These are phyloP conservation scores for Spatulosminthurus flaviceps DNA, from an alignment of 2,888 invertebrate genomes.

Conservation along the genomic window DNA sequence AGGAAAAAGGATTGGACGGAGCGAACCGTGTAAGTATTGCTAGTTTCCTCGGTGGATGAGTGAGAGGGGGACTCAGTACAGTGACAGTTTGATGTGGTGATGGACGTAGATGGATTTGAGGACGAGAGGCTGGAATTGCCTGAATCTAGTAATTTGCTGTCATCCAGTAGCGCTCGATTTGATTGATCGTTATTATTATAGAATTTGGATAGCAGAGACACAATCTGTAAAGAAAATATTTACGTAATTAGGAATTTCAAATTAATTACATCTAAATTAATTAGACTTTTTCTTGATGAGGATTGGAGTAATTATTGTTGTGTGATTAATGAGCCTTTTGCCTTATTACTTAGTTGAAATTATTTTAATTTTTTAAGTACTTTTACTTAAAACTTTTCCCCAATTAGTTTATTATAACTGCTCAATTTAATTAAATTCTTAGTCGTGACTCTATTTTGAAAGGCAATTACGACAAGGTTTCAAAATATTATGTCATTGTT, in stretches of 20 bases:
- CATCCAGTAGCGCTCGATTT: background rate
- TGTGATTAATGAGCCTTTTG: too few relatives aligned
- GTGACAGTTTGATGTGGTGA: slow-evolving; percentile 51
- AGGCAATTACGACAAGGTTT: too few relatives aligned
- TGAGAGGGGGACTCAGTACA: slow-evolving; percentile 55
- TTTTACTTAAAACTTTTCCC: too few relatives aligned
- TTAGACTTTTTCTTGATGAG: too few relatives aligned
- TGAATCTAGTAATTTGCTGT: slow-evolving; percentile 37
- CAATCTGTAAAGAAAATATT: slow-evolving; percentile 23
- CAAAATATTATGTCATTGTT: too few relatives aligned
- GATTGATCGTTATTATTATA: background rate
- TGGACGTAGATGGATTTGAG: slow-evolving; percentile 55
- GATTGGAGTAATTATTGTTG: too few relatives aligned
- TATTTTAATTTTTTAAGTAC: too few relatives aligned
- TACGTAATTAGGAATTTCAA: background rate
- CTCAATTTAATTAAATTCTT: too few relatives aligned
- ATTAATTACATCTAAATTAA: too few relatives aligned
- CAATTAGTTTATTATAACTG: too few relatives aligned
- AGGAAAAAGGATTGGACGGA: slow-evolving; percentile 58
- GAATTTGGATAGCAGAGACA: slow-evolving; percentile 39
- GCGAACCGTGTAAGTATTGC: slow-evolving; percentile 36
- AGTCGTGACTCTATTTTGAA: too few relatives aligned
- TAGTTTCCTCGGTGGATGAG: slow-evolving; percentile 51
- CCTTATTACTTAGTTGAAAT: too few relatives aligned
- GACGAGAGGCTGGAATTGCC: slow-evolving; percentile 62